phyloP scores from a whole-genome alignment of 2,113 vertebrate species.

The Malurus cyaneus region DNA sequence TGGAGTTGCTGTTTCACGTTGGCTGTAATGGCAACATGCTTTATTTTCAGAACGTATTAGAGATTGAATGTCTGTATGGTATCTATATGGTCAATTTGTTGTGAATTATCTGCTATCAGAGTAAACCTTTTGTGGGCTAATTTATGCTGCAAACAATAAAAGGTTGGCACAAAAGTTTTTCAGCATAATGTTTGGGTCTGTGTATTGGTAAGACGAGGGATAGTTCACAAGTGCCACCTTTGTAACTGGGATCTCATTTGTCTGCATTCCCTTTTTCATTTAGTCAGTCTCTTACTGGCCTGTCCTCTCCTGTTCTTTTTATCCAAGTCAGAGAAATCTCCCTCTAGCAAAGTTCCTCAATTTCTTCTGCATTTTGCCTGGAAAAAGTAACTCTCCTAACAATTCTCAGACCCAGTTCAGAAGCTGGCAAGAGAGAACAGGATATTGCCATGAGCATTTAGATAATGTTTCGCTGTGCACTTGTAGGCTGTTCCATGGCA shows the following conservation, averaged over 20 bases:
- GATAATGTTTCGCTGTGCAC: background rate
- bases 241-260: background rate
- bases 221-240: background rate
- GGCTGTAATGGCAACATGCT: background rate
- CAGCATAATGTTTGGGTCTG: background rate
- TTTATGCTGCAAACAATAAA: background rate
- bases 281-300: background rate
- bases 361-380: background rate
- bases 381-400: background rate
- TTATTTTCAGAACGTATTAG: background rate
- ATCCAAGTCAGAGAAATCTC: background rate
- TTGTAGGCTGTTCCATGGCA: background rate
- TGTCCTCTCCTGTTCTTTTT: background rate
- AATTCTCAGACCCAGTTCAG: background rate
- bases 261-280: background rate
- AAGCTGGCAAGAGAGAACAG: background rate
- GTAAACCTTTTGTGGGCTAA: background rate
- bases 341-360: background rate
- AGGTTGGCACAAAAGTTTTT: background rate
- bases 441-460: background rate
- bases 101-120: background rate
- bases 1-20: background rate
- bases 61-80: background rate
- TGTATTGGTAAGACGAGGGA: background rate
- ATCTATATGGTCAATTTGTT: background rate